Base-by-base conservation (phyloP, 2,888 invertebrate genomes). In the Boloria selene region DNA sequence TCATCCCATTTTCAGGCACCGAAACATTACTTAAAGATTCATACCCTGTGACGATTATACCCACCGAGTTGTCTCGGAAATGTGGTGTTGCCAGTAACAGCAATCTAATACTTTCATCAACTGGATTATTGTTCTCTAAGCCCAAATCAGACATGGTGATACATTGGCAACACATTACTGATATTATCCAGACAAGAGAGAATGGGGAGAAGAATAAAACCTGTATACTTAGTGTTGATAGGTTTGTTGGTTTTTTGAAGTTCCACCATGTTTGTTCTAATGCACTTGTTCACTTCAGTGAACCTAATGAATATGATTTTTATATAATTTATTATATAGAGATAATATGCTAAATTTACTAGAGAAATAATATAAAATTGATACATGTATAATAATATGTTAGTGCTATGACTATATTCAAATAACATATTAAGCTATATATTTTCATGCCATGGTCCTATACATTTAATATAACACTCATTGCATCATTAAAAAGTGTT, bases 201-300 rank as follows among this genome's bases (percentile, higher is more conserved):
- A 90, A 87, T 7, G 88, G 88, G 50, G 94, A 94, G 74, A 93
- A 93, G 66, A 93, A 93, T 78, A 92, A 87, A 72, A 93, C 93
- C 50, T 94, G 95, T 77, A 90, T 94, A 44, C 86, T 95, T 72
- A 93, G 92, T 75, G 91, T 95, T n/a, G 93, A 93, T 88, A 93
- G 93, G 94, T 94, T 82, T 71, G 91, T 88, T 67, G 67, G 59
- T 51, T 69, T 68, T 64, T 63, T 16, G 14, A 42, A 52, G 13
- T 52, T 26, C 44, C 42, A 22, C 31, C n/a, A 38, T 17, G n/a
- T 26, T 44, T 42, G 16, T 42, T 13, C 26, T 13, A 47, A 51
- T 42, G 18, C 59, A 54, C 38, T 38, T 31, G 16, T 42, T 14
- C 22, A 42, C 26, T 18, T 18, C n/a, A 26, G 49, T 49, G n/a